Conservation (phyloP, 2,113 vertebrate genomes). For the Prinia subflava region DNA sequence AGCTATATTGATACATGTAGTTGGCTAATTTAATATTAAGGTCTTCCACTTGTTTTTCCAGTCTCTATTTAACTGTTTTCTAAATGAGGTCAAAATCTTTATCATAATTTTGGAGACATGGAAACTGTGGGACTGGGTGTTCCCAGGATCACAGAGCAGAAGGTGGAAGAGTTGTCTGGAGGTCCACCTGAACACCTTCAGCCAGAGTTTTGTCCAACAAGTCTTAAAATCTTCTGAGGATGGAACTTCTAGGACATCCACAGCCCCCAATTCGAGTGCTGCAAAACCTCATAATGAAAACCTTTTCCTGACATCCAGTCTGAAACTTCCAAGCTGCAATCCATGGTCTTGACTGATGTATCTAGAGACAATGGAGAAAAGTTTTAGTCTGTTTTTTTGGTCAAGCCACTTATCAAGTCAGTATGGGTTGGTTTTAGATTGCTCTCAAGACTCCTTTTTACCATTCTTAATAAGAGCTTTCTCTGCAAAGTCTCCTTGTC, state of each 20-base stretch:
- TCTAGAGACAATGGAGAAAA: not conserved
- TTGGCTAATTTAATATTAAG: not conserved
- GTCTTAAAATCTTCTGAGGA: not conserved
- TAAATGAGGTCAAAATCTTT: not conserved
- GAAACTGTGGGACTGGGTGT: not conserved
- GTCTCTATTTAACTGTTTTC: not conserved
- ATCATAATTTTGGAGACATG: not conserved
- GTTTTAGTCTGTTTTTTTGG: not conserved
- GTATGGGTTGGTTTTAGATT: not conserved
- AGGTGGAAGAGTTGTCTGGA: not conserved
- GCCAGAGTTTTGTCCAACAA: not conserved
- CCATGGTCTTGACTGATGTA: not conserved
- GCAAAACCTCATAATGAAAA: not conserved
- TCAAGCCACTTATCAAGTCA: not conserved
- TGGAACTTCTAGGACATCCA: not conserved
- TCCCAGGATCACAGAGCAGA: not conserved
- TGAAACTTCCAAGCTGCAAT: not conserved
- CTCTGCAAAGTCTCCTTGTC: not conserved
- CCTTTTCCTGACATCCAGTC: not conserved
- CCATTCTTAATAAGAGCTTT: not conserved
- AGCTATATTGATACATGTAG: not conserved
- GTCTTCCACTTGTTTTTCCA: not conserved
- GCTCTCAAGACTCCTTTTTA: not conserved
- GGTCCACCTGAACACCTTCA: not conserved
- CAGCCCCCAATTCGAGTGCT: rapidly evolving